A percentile compares a stretch with the other conserved stretches of the same genome.
Conservation (phyloP, 2,797 vertebrate species). For the Lemur catta region DNA sequence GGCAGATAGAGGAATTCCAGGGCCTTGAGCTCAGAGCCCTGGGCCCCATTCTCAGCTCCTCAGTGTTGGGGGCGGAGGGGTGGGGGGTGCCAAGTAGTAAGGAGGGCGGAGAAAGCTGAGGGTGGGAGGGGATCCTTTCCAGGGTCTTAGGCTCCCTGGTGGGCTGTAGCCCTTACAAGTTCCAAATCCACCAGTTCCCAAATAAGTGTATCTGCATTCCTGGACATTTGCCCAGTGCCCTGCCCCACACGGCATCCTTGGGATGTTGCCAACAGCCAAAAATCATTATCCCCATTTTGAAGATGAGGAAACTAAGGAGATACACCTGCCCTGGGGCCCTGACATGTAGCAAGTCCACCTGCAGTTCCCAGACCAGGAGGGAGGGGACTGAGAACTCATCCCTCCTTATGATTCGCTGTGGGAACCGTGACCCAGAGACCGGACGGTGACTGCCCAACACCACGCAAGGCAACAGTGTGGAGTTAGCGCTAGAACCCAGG, state of each 20-base stretch:
- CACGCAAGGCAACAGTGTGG: not conserved
- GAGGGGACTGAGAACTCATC: not conserved
- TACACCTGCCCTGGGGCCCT: not conserved
- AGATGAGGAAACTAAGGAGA: slow-evolving; percentile 9
- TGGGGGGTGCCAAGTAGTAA: not conserved
- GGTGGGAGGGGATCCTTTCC: not conserved
- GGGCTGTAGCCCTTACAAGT: not conserved
- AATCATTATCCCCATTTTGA: not conserved
- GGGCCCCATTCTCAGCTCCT: slow-evolving; percentile 20
- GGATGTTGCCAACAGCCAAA: not conserved
- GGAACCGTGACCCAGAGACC: not conserved
- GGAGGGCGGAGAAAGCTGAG: not conserved
- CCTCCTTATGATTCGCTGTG: not conserved
- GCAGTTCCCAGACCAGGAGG: not conserved
- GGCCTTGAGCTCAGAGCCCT: slow-evolving; percentile 64
- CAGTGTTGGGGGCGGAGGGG: not conserved
- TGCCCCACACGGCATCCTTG: not conserved
- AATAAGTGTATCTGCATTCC: not conserved
- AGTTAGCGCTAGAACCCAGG: not conserved
- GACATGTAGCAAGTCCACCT: not conserved
- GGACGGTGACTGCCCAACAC: not conserved
- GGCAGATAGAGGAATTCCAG: slow-evolving; percentile 69
- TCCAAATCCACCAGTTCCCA: not conserved
- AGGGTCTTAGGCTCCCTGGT: not conserved
- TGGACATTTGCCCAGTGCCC: not conserved